Evolutionary conservation across 2,888 invertebrate species (phyloP).

Genomic region (Ectropis crepuscularia): DNA sequence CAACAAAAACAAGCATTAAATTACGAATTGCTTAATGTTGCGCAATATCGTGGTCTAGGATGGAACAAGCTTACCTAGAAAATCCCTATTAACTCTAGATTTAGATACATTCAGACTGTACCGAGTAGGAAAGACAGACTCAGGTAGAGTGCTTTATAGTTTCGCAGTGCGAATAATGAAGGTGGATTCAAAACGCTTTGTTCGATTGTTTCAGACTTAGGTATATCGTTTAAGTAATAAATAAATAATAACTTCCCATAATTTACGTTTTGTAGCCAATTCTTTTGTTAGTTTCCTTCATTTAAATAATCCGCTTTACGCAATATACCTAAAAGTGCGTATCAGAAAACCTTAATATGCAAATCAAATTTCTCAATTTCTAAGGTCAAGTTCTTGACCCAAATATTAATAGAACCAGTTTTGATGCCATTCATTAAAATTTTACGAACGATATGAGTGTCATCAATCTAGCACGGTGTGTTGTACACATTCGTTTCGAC

Average conservation of each 20-base stretch:
- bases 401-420: conserved; percentile 7
- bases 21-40: no score
- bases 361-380: conserved; percentile 25
- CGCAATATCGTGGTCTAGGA: no score
- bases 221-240: no score
- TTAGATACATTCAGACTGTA: no score
- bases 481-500: neutral
- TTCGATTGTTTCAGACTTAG: no score
- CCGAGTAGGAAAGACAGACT: no score
- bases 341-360: conserved; percentile 13
- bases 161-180: no score
- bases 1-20: no score
- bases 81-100: no score
- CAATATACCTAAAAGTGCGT: neutral
- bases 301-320: neutral
- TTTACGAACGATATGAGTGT: conserved; percentile 10
- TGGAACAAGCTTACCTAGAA: no score
- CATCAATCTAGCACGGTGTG: conserved; percentile 9
- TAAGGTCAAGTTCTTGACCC: conserved; percentile 33
- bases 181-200: no score
- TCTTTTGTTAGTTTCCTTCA: neutral
- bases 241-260: neutral
- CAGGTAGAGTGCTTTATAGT: no score
- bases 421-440: conserved; percentile 10
- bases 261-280: neutral